These are phyloP conservation scores for Drosophila leonis DNA, from an alignment of 2,888 invertebrate genomes.

Conservation along the genomic window DNA sequence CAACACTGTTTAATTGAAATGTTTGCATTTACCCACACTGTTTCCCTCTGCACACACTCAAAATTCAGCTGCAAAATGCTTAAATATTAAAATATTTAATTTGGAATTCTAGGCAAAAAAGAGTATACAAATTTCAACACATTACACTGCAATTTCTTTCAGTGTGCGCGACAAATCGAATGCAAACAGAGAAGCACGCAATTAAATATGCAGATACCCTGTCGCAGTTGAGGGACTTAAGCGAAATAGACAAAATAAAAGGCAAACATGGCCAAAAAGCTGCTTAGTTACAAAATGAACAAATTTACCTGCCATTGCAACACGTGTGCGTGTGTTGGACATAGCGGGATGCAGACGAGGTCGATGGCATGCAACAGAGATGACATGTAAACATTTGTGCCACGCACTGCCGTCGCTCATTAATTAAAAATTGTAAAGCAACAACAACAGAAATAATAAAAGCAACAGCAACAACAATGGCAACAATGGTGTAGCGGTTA, in stretches of 20 bases:
- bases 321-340: neutral
- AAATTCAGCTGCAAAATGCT: neutral
- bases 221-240: constrained; percentile 29
- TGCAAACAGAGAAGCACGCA: constrained; percentile 38
- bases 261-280: constrained; percentile 57
- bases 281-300: constrained; percentile 48
- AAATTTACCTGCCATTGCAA: constrained; percentile 26
- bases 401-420: constrained; percentile 62
- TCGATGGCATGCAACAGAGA: constrained; percentile 25
- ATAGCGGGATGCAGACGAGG: neutral
- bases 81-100: neutral
- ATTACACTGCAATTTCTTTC: neutral
- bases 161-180: constrained; percentile 26
- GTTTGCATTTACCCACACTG: too few species aligned
- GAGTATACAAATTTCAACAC: neutral
- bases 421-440: constrained; percentile 68
- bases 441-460: constrained; percentile 18
- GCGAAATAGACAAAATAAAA: constrained; percentile 47
- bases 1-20: too few species aligned
- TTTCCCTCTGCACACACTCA: too few species aligned
- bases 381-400: constrained; percentile 45
- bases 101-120: neutral
- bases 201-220: constrained; percentile 63
- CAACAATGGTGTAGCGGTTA: constrained; percentile 51
- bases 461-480: constrained; percentile 8